Percentiles rank a stretch among this genome's conserved stretches.
Evolutionary conservation across 2,888 invertebrate species (phyloP).

Genomic region (Loripinus fragilis): DNA sequence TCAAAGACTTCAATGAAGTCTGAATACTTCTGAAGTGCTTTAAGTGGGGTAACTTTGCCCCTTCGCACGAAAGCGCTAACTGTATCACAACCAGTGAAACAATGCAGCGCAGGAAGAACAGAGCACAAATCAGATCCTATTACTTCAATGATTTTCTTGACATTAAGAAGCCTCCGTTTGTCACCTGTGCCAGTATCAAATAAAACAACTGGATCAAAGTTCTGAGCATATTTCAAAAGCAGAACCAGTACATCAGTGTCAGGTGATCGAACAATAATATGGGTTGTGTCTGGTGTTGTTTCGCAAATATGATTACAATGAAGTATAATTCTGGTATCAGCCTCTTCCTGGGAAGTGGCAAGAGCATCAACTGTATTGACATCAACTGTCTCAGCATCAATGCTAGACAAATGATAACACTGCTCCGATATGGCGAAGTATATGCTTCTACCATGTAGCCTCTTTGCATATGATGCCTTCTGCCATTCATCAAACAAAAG

Average conservation of each 20-base stretch:
- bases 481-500: constrained; percentile 11
- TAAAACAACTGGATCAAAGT: too few species aligned
- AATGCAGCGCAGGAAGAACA: constrained; percentile 35
- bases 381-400: not conserved
- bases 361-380: not conserved
- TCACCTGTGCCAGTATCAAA: too few species aligned
- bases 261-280: too few species aligned
- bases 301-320: not conserved
- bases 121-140: constrained; percentile 33
- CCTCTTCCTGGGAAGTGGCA: constrained; percentile 22
- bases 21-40: constrained; percentile 18
- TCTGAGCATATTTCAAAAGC: too few species aligned
- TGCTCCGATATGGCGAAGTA: not conserved
- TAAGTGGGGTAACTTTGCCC: constrained; percentile 40
- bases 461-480: not conserved
- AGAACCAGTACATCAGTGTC: too few species aligned
- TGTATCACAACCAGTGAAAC: constrained; percentile 50
- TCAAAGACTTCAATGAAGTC: not conserved
- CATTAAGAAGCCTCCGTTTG: too few species aligned
- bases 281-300: too few species aligned
- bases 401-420: constrained; percentile 1
- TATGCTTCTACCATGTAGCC: not conserved
- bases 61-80: constrained; percentile 42
- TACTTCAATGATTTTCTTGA: constrained; percentile 18
- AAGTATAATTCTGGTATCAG: constrained; percentile 21